These are phyloP conservation scores for Philhelius pedissequus DNA, from an alignment of 2,888 invertebrate genomes.

Conservation along the genomic window DNA sequence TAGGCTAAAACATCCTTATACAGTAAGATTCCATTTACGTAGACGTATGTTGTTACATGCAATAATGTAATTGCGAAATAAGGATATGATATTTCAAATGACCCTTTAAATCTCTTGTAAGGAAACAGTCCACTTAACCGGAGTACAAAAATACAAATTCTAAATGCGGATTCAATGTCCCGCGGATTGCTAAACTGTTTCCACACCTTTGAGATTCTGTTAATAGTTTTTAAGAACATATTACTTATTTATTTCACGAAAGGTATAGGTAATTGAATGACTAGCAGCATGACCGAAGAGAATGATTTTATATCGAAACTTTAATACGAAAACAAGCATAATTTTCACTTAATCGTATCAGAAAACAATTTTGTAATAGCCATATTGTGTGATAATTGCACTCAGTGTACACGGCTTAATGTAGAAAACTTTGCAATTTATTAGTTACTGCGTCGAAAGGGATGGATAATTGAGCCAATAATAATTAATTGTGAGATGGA, in stretches of 20 bases:
- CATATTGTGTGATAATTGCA: not conserved
- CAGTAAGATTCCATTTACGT: conserved; percentile 68
- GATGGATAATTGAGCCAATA: too few species aligned
- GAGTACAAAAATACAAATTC: conserved; percentile 40
- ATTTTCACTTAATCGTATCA: not conserved
- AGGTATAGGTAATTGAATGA: not conserved
- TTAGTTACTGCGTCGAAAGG: too few species aligned
- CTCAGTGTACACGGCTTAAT: too few species aligned
- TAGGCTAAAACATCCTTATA: conserved; percentile 62
- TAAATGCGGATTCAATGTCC: conserved; percentile 53
- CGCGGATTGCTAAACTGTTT: conserved; percentile 38
- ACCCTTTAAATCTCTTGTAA: conserved; percentile 7
- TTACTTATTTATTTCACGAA: not conserved
- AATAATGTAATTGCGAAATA: conserved; percentile 39
- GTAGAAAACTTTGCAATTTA: too few species aligned
- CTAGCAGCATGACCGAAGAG: not conserved
- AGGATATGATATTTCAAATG: conserved; percentile 60
- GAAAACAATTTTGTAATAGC: not conserved
- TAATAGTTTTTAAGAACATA: not conserved
- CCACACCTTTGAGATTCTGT: not conserved
- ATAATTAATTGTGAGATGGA: too few species aligned
- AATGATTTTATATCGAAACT: not conserved
- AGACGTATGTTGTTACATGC: conserved; percentile 64
- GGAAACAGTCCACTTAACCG: conserved; percentile 70
- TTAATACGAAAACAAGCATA: not conserved